Percentiles rank a stretch among this genome's conserved stretches.
These are phyloP conservation scores for Tinamus guttatus DNA, from an alignment of 2,113 vertebrate species.

Conservation along the genomic window DNA sequence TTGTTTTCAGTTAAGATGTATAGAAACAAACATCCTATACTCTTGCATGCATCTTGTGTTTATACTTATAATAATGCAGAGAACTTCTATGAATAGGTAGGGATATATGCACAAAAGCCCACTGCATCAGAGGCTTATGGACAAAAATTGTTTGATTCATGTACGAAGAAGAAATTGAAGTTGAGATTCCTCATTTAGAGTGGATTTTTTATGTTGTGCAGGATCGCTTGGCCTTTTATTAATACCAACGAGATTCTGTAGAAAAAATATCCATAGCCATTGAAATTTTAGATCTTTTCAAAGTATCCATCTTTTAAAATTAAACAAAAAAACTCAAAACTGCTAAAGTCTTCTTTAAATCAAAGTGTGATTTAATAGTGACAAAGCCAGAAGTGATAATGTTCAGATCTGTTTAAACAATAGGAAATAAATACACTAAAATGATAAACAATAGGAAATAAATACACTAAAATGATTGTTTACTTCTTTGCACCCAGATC, in stretches of 20 bases:
- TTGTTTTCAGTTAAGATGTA: neutral
- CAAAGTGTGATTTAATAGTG: neutral
- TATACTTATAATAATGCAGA: neutral
- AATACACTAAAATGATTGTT: neutral
- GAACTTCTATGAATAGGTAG: neutral
- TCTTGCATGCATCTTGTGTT: neutral
- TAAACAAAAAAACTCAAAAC: neutral
- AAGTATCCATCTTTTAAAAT: neutral
- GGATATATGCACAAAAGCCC: neutral
- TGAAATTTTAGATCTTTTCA: neutral
- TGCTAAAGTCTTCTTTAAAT: neutral
- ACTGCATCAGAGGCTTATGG: neutral
- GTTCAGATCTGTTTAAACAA: neutral
- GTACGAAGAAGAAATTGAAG: neutral
- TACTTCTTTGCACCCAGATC: conserved; percentile 19
- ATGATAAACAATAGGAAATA: neutral
- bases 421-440: neutral
- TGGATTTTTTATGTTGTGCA: neutral
- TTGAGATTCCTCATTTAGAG: accelerated
- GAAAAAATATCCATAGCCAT: accelerated
- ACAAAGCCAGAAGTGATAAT: neutral
- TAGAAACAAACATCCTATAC: neutral
- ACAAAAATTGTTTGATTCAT: neutral
- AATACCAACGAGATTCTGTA: accelerated
- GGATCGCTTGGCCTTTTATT: neutral